Evolutionary conservation across 1,140 invertebrate genomes (phyloP), one percentile per base, ranked within the genome.

Genomic region (Pectinophora gossypiella): DNA sequence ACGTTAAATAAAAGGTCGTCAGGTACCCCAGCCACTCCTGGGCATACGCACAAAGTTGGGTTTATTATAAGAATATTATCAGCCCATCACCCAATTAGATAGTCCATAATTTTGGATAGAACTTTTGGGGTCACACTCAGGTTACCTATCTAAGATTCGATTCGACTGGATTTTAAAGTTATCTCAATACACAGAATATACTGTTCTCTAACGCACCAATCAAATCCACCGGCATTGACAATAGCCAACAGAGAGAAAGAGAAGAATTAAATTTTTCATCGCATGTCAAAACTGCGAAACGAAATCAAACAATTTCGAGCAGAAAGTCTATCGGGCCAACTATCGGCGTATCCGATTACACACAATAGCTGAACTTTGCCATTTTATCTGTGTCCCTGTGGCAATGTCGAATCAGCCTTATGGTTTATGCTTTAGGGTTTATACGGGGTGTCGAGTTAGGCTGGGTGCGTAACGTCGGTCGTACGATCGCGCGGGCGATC

Each of bases 401-500:
- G 48, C 50, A 22, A 35, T 53, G 42, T 19, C 75, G 59, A 61
- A 48, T 74, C 38, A 45, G 22, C 54, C 57, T 72, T 81, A 67
- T 61, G 15, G 12, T 22, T 15, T 4, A 51, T 0, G 44, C 46
- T 13, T 57, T 69, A 78, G 62, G 56, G 76, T 58, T 38, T 45
- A 43, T 19, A 46, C 9, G 45, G 21, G 23, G 54, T 61, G 59
- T 60, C 38, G 48, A 44, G 49, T 49, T 71, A 73, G 67, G 71
- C 71, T 70, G 60, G 70, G 56, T 72, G 72, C 66, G 76, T 80
- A 76, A 68, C 65, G 63, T 68, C 63, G 65, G 61, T 55, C 54
- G 74, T 73, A 71, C 74, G 78, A 82, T 85, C 73, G 70, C 68
- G 73, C 73, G 50, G 52, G 63, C 78, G 80, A 84, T 82, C 82